These are phyloP conservation scores for Paradoxurus hermaphroditus DNA, from an alignment of 2,113 vertebrate species.

Conservation along the genomic window DNA sequence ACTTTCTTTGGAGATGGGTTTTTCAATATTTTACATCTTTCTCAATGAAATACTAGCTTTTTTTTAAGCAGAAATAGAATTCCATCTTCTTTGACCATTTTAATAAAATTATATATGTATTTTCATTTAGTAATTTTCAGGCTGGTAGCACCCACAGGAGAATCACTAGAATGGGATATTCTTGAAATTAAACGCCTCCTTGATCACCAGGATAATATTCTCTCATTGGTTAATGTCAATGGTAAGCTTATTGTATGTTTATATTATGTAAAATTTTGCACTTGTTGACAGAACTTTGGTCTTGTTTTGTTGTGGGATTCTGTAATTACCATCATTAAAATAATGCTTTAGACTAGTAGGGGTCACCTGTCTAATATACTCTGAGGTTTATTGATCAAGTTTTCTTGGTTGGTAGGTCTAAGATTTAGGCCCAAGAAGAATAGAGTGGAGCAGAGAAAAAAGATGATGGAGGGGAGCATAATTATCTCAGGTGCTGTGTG, in stretches of 20 bases:
- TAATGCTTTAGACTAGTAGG: not conserved
- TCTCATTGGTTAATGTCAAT: conserved; percentile 89
- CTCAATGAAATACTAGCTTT: conserved; percentile 32
- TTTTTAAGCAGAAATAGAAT: conserved; percentile 29
- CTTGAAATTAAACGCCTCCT: conserved; percentile 87
- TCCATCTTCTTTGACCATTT: conserved; percentile 42
- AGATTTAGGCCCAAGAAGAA: not conserved
- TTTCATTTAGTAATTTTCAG: conserved; percentile 91
- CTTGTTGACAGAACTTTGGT: not conserved
- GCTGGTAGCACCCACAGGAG: conserved; percentile 80
- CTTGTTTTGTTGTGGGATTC: not conserved
- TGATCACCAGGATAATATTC: conserved; percentile 93
- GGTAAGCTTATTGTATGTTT: conserved; percentile 82
- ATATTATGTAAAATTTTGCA: not conserved
- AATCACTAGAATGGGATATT: conserved; percentile 80
- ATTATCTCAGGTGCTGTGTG: not conserved
- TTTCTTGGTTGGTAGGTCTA: not conserved
- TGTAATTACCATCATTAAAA: not conserved
- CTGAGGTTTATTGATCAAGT: not conserved
- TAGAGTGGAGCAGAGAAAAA: not conserved
- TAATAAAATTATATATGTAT: conserved; percentile 35
- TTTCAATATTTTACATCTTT: not conserved
- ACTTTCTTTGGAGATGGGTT: not conserved
- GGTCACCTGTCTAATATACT: not conserved
- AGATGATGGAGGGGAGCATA: not conserved